These are phyloP conservation scores for Sinocyclocheilus anshuiensis DNA, from an alignment of 2,113 vertebrate species.

Conservation along the genomic window DNA sequence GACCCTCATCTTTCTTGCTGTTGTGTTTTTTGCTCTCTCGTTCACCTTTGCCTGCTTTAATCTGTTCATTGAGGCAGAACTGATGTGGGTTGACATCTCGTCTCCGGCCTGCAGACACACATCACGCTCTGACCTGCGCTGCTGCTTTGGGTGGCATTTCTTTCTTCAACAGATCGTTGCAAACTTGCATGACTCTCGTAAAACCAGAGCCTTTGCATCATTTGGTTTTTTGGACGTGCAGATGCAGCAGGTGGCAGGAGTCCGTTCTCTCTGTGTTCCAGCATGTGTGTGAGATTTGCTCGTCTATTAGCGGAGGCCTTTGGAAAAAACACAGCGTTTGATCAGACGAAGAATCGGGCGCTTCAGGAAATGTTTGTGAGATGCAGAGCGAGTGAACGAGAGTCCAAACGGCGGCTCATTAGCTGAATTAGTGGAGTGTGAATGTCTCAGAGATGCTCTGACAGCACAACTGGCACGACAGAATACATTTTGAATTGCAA, in stretches of 20 bases:
- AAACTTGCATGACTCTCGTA: neutral
- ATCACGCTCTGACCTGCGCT: neutral
- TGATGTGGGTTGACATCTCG: constrained; percentile 26
- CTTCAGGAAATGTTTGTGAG: constrained; percentile 57
- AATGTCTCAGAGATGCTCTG: constrained; percentile 62
- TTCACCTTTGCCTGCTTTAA: neutral
- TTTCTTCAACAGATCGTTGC: neutral
- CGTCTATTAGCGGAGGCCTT: neutral
- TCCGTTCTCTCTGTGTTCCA: neutral
- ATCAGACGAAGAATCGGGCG: neutral
- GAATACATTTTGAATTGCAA: neutral
- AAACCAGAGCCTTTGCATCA: neutral
- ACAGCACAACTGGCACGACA: neutral
- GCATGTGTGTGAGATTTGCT: constrained; percentile 17
- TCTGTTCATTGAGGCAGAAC: constrained; percentile 24
- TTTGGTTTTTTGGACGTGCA: neutral
- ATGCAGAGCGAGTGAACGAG: too few species aligned
- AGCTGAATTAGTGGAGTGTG: constrained; percentile 71
- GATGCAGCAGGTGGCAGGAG: neutral
- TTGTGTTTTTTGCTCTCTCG: neutral
- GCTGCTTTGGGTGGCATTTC: constrained; percentile 21
- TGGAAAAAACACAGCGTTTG: neutral
- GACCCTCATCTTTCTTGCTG: neutral
- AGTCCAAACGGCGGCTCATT: constrained; percentile 65
- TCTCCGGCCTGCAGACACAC: constrained; percentile 17